A percentile compares a stretch with the other conserved stretches of the same genome.
These are phyloP conservation scores for Amphimedon queenslandica DNA, from an alignment of 37 sponge, comb jelly and placozoan species.

Conservation along the genomic window DNA sequence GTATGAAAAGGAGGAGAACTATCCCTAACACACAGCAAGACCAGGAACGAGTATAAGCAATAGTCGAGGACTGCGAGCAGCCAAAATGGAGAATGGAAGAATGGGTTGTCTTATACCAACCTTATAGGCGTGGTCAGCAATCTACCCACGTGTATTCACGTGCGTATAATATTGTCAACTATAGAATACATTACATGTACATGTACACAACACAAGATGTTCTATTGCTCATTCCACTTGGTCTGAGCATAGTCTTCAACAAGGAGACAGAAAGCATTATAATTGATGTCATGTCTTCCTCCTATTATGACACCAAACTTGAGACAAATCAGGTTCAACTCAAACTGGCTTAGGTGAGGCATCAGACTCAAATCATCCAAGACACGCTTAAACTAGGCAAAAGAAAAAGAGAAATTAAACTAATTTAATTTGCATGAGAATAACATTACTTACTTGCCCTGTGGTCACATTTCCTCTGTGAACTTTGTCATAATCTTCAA, in stretches of 20 bases:
- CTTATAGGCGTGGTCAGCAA: no score
- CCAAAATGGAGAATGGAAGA: no score
- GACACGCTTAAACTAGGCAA: slow-evolving; percentile 85
- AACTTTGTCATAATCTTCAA: slow-evolving; percentile 90
- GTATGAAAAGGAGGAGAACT: no score
- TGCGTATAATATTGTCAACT: no score
- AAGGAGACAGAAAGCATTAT: slow-evolving; percentile 78
- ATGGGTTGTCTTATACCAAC: no score
- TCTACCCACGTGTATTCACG: no score
- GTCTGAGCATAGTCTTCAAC: slow-evolving; percentile 64
- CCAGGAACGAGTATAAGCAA: no score
- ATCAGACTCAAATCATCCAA: slow-evolving; percentile 68
- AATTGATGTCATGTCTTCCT: slow-evolving; percentile 78
- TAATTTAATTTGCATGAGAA: no score
- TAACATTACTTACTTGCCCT: slow-evolving; percentile 63
- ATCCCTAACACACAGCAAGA: no score
- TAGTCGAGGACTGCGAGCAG: no score
- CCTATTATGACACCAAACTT: slow-evolving; percentile 78
- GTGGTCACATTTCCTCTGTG: slow-evolving; percentile 83
- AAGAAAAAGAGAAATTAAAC: neutral
- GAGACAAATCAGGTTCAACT: slow-evolving; percentile 64
- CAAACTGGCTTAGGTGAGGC: slow-evolving; percentile 44
- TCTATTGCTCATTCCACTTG: slow-evolving; percentile 51
- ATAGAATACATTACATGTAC: no score
- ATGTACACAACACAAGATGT: no score